Base-by-base conservation (phyloP, 2,888 invertebrate genomes). In the Gymnosoma rotundatum region DNA sequence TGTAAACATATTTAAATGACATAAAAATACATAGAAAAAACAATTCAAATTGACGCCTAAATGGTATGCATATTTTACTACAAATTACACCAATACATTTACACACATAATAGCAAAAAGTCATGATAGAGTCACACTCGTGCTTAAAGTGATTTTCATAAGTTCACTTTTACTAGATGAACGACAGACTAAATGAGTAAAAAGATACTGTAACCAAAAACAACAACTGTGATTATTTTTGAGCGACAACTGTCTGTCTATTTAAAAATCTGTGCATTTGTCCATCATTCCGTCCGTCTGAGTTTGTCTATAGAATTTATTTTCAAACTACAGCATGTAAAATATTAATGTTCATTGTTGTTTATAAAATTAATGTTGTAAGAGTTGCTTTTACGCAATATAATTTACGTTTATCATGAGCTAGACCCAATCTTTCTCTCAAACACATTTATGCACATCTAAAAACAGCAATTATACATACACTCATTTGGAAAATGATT, bases 341-440 rank as follows among this genome's bases (percentile, higher is more conserved):
- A 69, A 61, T 48, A 63, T 60, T 63, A 54, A 78, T 61, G 54
- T 67, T 67, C 54, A 63, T 38, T 74, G 18, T 54, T 54, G 63
- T 56, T 6, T 52, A 32, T 36, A 58, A 21, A 69, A 36, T 61
- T 60, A 61, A 60, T 52, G 45, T 75, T 66, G 64, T 25, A 2
- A 52, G 50, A 20, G 20, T 38, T 69, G 67, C 58, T 78, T 70
- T 69, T 63, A 58, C 63, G 36, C 48, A 72, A 64, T 61, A 73
- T 69, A 73, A 67, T 80, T 80, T 88, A 88, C 88, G 90, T 89
- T 90, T 90, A 90, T 90, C 90, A 90, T 89, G 90, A 90, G 88
- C 52, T 60, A 73, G 66, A 79, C 78, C 54, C 69, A 78, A 78
- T 45, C 54, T 60, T 69, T 61, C 52, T 20, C 42, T 36, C 78